Conservation (phyloP, 2,888 invertebrate species). For the Heliconius sara region DNA sequence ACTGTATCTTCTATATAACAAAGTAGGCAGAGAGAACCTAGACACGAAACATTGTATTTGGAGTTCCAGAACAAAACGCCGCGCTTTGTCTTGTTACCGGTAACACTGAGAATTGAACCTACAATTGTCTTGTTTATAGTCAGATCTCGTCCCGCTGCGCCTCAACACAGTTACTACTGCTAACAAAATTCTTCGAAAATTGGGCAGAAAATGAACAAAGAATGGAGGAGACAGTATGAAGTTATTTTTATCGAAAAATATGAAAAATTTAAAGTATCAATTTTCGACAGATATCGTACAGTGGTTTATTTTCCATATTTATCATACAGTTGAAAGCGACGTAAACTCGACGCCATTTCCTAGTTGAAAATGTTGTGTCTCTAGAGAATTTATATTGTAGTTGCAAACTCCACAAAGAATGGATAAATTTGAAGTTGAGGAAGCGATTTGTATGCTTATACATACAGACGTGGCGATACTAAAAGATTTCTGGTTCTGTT, state of each 20-base stretch:
- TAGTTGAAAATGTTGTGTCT: conserved; percentile 3
- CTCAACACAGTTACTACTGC: too few relatives aligned
- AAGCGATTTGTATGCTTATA: not conserved
- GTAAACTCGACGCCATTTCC: not conserved
- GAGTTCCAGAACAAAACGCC: too few relatives aligned
- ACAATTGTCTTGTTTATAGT: too few relatives aligned
- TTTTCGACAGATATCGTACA: conserved; percentile 2
- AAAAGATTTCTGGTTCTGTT: not conserved
- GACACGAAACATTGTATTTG: too few relatives aligned
- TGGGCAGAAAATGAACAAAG: not conserved
- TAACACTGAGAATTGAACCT: too few relatives aligned
- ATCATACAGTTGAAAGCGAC: not conserved
- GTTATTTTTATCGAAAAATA: not conserved
- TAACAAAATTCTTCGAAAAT: not conserved
- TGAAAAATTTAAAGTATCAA: not conserved
- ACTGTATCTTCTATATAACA: too few relatives aligned
- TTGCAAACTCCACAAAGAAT: conserved; percentile 1
- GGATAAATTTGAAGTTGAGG: conserved; percentile 10
- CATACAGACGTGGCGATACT: too few relatives aligned
- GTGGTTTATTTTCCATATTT: conserved; percentile 15
- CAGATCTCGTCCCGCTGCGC: too few relatives aligned
- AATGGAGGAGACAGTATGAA: not conserved
- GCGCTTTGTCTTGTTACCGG: too few relatives aligned
- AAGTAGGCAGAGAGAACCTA: too few relatives aligned
- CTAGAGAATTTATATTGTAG: conserved; percentile 5